Conservation (phyloP, 2,113 vertebrate genomes). For the Pterocles burchelli region DNA sequence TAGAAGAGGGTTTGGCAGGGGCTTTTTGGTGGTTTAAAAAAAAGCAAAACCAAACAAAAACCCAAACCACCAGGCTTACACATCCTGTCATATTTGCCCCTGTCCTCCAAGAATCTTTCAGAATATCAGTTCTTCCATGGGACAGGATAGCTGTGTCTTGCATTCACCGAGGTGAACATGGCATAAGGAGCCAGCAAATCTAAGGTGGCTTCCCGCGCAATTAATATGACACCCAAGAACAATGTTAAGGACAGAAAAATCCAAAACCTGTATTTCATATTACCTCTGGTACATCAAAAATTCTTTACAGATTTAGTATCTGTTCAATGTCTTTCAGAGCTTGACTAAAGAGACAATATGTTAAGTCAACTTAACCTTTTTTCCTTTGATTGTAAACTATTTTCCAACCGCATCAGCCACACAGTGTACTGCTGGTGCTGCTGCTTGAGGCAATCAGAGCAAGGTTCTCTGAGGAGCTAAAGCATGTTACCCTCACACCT, state of each 20-base stretch:
- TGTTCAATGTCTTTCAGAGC: neutral
- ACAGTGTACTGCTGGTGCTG: neutral
- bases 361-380: neutral
- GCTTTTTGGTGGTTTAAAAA: neutral
- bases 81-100: neutral
- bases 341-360: neutral
- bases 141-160: neutral
- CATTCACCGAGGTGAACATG: fast-evolving
- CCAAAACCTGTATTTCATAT: neutral
- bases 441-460: neutral
- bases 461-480: neutral
- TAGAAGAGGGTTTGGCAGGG: neutral
- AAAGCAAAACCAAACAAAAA: neutral
- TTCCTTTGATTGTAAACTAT: neutral
- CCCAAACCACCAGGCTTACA: neutral
- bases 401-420: neutral
- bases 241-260: neutral
- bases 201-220: neutral
- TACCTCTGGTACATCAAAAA: neutral
- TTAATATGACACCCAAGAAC: neutral
- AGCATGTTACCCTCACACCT: fast-evolving
- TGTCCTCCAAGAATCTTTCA: neutral
- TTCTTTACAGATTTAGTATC: neutral
- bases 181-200: neutral
- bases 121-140: neutral